Conservation (phyloP, 2,888 invertebrate genomes). For the Baccha elongata region DNA sequence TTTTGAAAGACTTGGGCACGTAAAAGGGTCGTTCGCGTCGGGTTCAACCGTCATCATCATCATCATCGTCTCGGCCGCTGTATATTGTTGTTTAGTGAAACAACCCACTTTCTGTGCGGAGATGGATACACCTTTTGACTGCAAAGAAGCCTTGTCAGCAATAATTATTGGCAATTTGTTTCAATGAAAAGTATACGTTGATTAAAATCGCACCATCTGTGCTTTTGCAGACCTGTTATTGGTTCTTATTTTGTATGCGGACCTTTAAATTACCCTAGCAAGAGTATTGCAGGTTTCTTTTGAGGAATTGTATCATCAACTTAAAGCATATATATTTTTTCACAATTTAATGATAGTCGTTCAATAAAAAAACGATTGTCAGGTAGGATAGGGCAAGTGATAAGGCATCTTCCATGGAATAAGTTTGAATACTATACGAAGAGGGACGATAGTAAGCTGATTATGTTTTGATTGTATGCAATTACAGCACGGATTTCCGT, state of each 20-base stretch:
- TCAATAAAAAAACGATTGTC: conserved; percentile 4
- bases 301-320: conserved; percentile 53
- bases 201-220: conserved; percentile 46
- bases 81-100: conserved; percentile 23
- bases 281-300: conserved; percentile 37
- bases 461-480: conserved; percentile 13
- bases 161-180: conserved; percentile 70
- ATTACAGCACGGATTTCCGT: conserved; percentile 33
- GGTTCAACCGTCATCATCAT: conserved; percentile 43
- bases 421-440: neutral
- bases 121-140: conserved; percentile 13
- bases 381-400: conserved; percentile 19
- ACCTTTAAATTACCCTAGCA: conserved; percentile 49
- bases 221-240: conserved; percentile 43
- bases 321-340: conserved; percentile 29
- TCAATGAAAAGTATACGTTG: conserved; percentile 66
- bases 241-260: conserved; percentile 55
- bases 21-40: conserved; percentile 68
- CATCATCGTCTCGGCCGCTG: neutral
- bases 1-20: conserved; percentile 54
- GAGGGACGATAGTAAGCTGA: neutral
- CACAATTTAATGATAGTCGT: conserved; percentile 24
- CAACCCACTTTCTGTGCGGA: conserved; percentile 36
- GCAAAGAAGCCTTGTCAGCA: conserved; percentile 52
- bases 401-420: conserved; percentile 15